phyloP scores from a whole-genome alignment of 2,888 invertebrate species.

The Steinernema scapterisci region DNA sequence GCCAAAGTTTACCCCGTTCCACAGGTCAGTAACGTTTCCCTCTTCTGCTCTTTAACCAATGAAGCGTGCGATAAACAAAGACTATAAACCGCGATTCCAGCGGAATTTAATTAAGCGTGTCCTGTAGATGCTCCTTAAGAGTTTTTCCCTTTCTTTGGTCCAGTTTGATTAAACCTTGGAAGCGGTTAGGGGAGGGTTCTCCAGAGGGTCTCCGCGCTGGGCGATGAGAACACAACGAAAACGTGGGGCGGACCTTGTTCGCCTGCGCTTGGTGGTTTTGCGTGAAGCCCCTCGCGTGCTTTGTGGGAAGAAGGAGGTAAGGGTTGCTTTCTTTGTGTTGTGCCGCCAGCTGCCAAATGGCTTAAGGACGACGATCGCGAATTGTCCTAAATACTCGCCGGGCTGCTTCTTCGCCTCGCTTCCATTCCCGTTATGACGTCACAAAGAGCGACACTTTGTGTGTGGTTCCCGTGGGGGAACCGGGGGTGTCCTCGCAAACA shows the following conservation, averaged over 20 bases:
- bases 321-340: not conserved
- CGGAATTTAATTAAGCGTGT: constrained; percentile 5
- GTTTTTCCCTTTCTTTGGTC: not conserved
- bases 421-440: not conserved
- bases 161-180: not conserved
- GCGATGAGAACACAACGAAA: not conserved
- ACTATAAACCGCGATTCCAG: not conserved
- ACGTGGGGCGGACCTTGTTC: not conserved
- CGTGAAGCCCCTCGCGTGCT: too few species aligned
- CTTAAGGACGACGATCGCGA: not conserved
- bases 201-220: not conserved
- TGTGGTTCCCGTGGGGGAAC: too few species aligned
- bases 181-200: not conserved
- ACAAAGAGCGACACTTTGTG: not conserved
- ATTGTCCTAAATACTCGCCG: not conserved
- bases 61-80: not conserved
- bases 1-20: constrained; percentile 36
- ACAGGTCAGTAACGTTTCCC: constrained; percentile 25
- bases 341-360: not conserved
- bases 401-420: not conserved
- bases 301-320: too few species aligned
- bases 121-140: not conserved
- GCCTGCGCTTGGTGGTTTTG: too few species aligned
- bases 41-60: not conserved
- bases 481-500: too few species aligned